Evolutionary conservation across 2,797 vertebrate species (phyloP).

Genomic region (Onychomys arenicola): DNA sequence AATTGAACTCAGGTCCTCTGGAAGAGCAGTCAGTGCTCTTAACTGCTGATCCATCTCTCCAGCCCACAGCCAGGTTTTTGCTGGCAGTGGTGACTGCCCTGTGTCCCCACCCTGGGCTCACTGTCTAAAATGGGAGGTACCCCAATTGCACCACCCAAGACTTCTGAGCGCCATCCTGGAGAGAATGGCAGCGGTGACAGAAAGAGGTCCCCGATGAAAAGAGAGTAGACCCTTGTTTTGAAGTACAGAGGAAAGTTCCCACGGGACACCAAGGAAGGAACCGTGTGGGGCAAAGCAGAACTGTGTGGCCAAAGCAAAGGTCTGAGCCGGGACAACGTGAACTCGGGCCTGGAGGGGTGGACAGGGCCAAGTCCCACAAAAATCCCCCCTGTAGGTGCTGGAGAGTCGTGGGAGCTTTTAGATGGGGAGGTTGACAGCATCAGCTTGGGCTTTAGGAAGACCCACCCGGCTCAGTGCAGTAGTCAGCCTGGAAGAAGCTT

Average conservation of each 20-base stretch:
- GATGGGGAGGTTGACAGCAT: not conserved
- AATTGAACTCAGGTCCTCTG: no score
- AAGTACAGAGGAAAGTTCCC: not conserved
- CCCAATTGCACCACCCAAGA: rapidly evolving
- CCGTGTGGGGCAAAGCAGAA: not conserved
- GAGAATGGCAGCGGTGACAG: rapidly evolving
- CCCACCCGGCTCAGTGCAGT: not conserved
- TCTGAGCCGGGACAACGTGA: not conserved
- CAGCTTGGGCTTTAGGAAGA: not conserved
- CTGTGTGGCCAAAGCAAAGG: not conserved
- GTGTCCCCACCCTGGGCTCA: not conserved
- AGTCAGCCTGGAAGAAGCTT: not conserved
- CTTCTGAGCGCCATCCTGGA: not conserved
- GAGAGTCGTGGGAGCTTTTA: not conserved
- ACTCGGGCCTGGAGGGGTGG: not conserved
- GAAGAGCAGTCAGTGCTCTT: no score
- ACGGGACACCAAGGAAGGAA: not conserved
- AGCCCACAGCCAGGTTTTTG: not conserved
- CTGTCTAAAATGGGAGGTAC: not conserved
- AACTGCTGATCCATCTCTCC: no score
- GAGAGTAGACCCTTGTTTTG: not conserved
- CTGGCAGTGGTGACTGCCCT: not conserved
- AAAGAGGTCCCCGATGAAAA: not conserved
- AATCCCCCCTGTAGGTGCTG: not conserved
- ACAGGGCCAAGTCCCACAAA: not conserved